Evolutionary conservation across 2,888 invertebrate genomes (phyloP), one percentile per base, ranked within the genome.

Genomic region (Cerceris rybyensis): DNA sequence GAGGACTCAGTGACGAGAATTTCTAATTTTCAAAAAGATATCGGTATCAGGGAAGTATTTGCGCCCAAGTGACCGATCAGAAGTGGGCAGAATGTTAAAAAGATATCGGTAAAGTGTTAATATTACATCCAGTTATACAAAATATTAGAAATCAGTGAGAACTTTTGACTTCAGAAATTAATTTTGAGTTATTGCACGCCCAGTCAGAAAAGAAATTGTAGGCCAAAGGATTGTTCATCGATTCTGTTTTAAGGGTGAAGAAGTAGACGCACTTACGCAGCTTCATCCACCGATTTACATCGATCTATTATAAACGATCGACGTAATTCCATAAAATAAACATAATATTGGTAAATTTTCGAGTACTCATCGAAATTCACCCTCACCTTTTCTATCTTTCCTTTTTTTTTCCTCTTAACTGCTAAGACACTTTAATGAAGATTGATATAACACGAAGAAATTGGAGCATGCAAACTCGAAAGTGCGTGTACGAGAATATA

Each of bases 401-500:
- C 54, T 59, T 49, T 4, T 46, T 6, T 7, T 28, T 43, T n/a
- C 4, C 58, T 41, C 78, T 85, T 85, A 86, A 78, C 42, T 28
- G 52, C 74, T 82, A 86, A 72, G 82, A 75, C 71, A 83, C 61
- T 58, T 76, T 66, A 82, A 84, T 78, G 71, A 78, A 84, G 81
- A 85, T 74, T 58, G 73, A 74, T 82, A 82, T 58, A 86, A 80
- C 84, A 85, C 75, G 82, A 74, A 85, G 85, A 85, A 86, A 84
- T 52, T 80, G 84, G 80, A 85, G 78, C 86, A 86, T 85, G 86
- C 82, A 85, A 79, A 84, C 76, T 72, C 77, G 78, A 84, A 86
- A 64, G 80, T 84, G 84, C 79, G 65, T 50, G 70, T 72, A 70
- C 61, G 74, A 69, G 57, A 50, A 57, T 59, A 28, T 28, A 28